A percentile compares a stretch with the other conserved stretches of the same genome.
Conservation (phyloP, 2,888 invertebrate species). For the Bedellia somnulentella region DNA sequence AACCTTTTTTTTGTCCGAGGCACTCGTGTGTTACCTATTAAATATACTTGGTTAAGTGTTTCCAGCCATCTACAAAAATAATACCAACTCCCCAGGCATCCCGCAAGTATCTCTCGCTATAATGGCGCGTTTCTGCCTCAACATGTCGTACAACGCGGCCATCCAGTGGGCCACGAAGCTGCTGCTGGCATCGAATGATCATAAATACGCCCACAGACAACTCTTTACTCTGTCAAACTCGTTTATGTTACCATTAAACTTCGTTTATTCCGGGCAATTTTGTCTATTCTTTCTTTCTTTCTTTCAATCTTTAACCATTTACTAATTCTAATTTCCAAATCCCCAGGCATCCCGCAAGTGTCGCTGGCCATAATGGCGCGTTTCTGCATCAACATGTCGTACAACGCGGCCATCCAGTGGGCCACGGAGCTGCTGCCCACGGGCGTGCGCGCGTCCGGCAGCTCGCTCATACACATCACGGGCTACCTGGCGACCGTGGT, state of each 20-base stretch:
- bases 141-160: constrained; percentile 46
- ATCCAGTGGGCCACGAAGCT: constrained; percentile 49
- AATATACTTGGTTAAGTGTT: too few relatives aligned
- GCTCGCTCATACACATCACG: constrained; percentile 43
- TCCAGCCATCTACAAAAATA: too few relatives aligned
- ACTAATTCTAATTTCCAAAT: too few relatives aligned
- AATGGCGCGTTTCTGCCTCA: constrained; percentile 42
- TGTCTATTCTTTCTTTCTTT: too few relatives aligned
- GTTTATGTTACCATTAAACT: too few relatives aligned
- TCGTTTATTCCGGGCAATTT: too few relatives aligned
- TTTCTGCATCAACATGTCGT: constrained; percentile 49
- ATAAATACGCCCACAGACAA: too few relatives aligned
- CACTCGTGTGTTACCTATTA: too few relatives aligned
- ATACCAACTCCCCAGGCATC: constrained; percentile 36
- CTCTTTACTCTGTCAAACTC: too few relatives aligned
- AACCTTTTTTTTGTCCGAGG: too few relatives aligned
- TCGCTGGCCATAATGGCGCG: constrained; percentile 38
- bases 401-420: constrained; percentile 48
- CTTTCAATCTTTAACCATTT: too few relatives aligned
- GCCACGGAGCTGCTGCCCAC: constrained; percentile 45
- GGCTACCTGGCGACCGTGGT: constrained; percentile 37
- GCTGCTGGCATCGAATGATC: constrained; percentile 50
- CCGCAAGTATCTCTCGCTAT: constrained; percentile 36
- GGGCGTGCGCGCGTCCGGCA: constrained; percentile 37
- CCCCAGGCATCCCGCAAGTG: constrained; percentile 31